Evolutionary conservation across 2,888 invertebrate species (phyloP).

Genomic region (Agapetus fuscipes): DNA sequence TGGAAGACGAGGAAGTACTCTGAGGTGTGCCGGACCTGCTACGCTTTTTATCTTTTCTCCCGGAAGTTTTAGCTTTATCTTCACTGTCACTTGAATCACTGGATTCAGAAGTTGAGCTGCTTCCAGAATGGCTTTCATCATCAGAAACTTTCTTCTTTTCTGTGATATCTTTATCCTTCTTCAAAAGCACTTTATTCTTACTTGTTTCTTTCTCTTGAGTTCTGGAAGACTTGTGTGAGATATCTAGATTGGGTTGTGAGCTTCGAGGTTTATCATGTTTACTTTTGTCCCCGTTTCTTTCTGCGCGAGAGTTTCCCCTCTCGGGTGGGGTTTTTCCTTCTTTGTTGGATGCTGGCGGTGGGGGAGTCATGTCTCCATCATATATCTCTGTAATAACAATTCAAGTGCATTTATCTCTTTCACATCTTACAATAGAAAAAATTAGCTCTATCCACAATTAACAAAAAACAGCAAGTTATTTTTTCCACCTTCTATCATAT

Average conservation of each 20-base stretch:
- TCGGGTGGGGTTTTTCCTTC: slow-evolving; percentile 14
- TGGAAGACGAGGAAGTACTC: slow-evolving; percentile 20
- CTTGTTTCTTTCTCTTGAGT: no score
- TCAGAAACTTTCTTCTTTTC: slow-evolving; percentile 5
- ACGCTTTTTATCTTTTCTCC: slow-evolving; percentile 7
- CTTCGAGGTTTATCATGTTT: slow-evolving; percentile 8
- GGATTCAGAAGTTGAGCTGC: slow-evolving; percentile 16
- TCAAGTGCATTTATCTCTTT: slow-evolving; percentile 13
- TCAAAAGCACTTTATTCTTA: slow-evolving; percentile 2
- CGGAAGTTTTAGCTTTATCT: slow-evolving; percentile 16
- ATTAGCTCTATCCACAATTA: no score
- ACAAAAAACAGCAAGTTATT: no score
- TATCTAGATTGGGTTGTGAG: slow-evolving; percentile 10
- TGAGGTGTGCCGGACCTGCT: slow-evolving; percentile 11
- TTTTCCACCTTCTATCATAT: no score
- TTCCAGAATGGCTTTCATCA: slow-evolving; percentile 10
- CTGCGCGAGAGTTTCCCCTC: slow-evolving; percentile 3
- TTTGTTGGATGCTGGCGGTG: slow-evolving; percentile 6
- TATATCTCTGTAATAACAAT: slow-evolving; percentile 18
- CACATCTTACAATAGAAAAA: no score
- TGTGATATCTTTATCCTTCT: slow-evolving; percentile 3
- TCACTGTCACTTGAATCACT: slow-evolving; percentile 19
- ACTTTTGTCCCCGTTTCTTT: slow-evolving; percentile 9
- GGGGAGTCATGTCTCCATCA: slow-evolving; percentile 12
- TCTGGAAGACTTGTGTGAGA: slow-evolving; percentile 12